Base-by-base conservation (phyloP, 2,888 invertebrate genomes). In the Tyria jacobaeae region DNA sequence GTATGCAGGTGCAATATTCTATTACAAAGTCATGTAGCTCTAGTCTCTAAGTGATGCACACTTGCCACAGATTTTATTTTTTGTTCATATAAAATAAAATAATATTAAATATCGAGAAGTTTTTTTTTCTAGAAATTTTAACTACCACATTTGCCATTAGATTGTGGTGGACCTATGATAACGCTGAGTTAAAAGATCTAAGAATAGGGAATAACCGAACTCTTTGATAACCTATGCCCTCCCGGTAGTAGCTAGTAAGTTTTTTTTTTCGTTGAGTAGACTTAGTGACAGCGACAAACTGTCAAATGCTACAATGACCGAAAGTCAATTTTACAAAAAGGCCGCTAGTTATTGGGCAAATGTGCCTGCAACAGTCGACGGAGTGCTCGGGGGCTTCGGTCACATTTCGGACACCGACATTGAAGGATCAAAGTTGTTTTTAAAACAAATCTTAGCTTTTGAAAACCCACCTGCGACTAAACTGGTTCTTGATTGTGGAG, bases 341-440 rank as follows among this genome's bases (percentile, higher is more conserved):
- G 97, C 97, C 15, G 96, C 96, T 57, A 95, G 96, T 75, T 99
- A 99, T 88, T 99, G 99, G 99, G 95, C 97, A 1, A 95, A 95
- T 73, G 94, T 99, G 59, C 97, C 98, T 0, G 95, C 99, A 0
- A 99, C 98, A 0, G 90, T 98, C 10, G 96, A 99, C 89, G 99
- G 99, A 15, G 98, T 99, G 95, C 95, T 99, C 0, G 99, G 99
- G 7, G 99, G 99, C 3, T 98, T 97, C 85, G 97, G 97, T 0
- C 95, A 96, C 78, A 96, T 99, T 61, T 98, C 98, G 34, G 94
- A 96, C 60, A 95, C 95, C 56, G 99, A 99, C 88, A 96, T 99
- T 62, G 95, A 96, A 70, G 97, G 97, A n/a, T 99, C 99, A 0
- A 95, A 94, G 76, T 86, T 90, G 49, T 98, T 99, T 89, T 90